phyloP scores from a whole-genome alignment of 1,140 invertebrate species.

The Popillia japonica region DNA sequence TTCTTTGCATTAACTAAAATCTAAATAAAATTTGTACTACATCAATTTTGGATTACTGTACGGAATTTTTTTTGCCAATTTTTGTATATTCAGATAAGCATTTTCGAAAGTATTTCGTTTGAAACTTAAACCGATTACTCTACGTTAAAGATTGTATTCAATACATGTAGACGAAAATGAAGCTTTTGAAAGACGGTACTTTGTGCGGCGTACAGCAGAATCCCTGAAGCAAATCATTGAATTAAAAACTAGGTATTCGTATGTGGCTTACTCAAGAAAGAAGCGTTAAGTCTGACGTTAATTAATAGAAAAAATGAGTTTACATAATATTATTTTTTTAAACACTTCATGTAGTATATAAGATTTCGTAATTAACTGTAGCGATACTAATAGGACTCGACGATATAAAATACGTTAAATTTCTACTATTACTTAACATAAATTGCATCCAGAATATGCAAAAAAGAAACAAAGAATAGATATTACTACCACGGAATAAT shows the following conservation, averaged over 20 bases:
- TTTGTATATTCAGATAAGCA: not conserved
- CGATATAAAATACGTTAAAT: slow-evolving; percentile 9
- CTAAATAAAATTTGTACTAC: no score
- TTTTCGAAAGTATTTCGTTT: not conserved
- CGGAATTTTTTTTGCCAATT: no score
- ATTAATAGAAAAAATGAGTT: slow-evolving; percentile 31
- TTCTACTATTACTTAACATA: slow-evolving; percentile 25
- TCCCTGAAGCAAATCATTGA: slow-evolving; percentile 14
- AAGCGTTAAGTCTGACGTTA: slow-evolving; percentile 9
- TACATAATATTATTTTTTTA: slow-evolving; percentile 32
- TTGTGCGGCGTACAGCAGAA: not conserved
- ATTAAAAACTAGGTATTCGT: slow-evolving; percentile 7
- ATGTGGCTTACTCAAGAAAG: slow-evolving; percentile 28
- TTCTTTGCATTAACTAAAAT: no score
- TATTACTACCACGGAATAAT: not conserved
- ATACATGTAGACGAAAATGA: not conserved
- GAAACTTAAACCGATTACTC: not conserved
- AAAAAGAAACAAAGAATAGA: slow-evolving; percentile 6
- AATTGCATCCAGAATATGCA: not conserved
- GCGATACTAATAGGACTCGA: slow-evolving; percentile 25
- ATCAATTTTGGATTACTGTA: no score
- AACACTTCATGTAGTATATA: not conserved
- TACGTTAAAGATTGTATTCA: not conserved
- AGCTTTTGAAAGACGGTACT: not conserved
- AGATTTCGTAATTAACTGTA: slow-evolving; percentile 27